These are phyloP conservation scores for Pseudochromis fuscus DNA, from an alignment of 2,797 vertebrate species.

Conservation along the genomic window DNA sequence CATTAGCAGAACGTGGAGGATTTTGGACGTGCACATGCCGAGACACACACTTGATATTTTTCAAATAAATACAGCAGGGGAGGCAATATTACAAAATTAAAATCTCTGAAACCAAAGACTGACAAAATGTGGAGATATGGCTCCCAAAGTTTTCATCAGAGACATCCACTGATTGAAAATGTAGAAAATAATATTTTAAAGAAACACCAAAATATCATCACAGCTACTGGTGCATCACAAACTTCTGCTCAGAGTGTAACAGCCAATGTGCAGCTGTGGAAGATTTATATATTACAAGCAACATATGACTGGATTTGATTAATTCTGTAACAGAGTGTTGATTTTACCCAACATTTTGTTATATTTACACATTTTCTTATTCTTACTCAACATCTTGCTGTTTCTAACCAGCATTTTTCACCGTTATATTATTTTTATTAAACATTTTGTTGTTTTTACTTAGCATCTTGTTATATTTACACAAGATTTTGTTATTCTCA, in stretches of 20 bases:
- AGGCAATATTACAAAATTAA: constrained; percentile 22
- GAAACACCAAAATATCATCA: constrained; percentile 6
- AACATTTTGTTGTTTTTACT: too few relatives aligned
- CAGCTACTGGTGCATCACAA: background rate
- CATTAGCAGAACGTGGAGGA: constrained; percentile 43
- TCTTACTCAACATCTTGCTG: too few relatives aligned
- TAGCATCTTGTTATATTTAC: too few relatives aligned
- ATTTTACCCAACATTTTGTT: too few relatives aligned
- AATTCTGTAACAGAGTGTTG: background rate
- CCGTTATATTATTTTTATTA: too few relatives aligned
- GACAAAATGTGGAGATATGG: background rate
- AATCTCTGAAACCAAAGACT: constrained; percentile 3
- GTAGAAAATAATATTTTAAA: constrained; percentile 20
- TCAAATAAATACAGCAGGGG: constrained; percentile 45
- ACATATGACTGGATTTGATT: background rate
- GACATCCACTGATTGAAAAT: background rate
- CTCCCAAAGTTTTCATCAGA: background rate
- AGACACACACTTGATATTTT: constrained; percentile 27
- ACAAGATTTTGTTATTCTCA: too few relatives aligned
- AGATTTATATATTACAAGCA: background rate
- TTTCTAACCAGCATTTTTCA: too few relatives aligned
- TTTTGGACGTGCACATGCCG: constrained; percentile 19
- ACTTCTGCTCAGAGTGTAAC: background rate
- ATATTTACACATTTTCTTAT: too few relatives aligned
- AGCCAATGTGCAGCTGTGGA: background rate